Percentiles rank a stretch among this genome's conserved stretches.
phyloP scores from a whole-genome alignment of 2,797 vertebrate species.

The Pangasius sanitwongsei region DNA sequence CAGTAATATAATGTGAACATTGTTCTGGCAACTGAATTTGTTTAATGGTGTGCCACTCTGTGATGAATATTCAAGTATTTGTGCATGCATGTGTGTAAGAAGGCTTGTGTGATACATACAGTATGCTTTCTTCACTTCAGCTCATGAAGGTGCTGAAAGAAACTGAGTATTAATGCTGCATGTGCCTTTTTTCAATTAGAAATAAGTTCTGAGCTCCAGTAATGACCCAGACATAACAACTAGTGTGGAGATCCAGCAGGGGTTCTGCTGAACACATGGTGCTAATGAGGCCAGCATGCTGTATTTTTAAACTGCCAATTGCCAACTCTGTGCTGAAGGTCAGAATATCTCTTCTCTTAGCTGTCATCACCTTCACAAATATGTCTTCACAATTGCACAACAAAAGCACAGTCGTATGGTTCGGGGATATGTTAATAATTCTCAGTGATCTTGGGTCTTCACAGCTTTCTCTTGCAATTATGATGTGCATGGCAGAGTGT shows the following conservation, averaged over 20 bases:
- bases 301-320: constrained; percentile 43
- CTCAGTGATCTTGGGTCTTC: constrained; percentile 29
- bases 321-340: constrained; percentile 34
- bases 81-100: constrained; percentile 8
- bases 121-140: constrained; percentile 30
- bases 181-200: constrained; percentile 71
- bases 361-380: constrained; percentile 54
- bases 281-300: constrained; percentile 32
- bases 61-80: not conserved
- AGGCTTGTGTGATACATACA: constrained; percentile 1
- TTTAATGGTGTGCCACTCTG: constrained; percentile 29
- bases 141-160: constrained; percentile 45
- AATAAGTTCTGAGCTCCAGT: constrained; percentile 64
- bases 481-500: not conserved
- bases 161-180: constrained; percentile 33
- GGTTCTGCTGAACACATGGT: constrained; percentile 44
- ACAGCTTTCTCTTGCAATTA: constrained; percentile 23
- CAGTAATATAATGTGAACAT: not conserved
- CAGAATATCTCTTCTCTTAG: constrained; percentile 40
- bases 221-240: constrained; percentile 70
- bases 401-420: constrained; percentile 40
- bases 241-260: constrained; percentile 42
- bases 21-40: constrained; percentile 26
- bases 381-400: constrained; percentile 42
- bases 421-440: constrained; percentile 41